Percentiles rank a stretch among this genome's conserved stretches.
phyloP scores from a whole-genome alignment of 2,888 invertebrate genomes.

The Gastrophysa polygoni region DNA sequence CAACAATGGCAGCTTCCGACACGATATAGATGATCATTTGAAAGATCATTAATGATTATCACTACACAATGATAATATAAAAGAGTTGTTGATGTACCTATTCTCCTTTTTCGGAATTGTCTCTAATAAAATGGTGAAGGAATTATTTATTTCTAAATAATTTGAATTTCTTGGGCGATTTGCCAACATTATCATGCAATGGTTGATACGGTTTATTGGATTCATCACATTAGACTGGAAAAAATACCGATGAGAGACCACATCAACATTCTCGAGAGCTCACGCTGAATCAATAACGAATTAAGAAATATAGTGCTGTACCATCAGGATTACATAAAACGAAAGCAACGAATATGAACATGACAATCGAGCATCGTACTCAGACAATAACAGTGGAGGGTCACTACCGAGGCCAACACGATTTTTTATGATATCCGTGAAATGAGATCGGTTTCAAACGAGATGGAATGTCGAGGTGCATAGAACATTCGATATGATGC shows the following conservation, averaged over 20 bases:
- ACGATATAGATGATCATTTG: too few species aligned
- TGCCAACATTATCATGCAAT: neutral
- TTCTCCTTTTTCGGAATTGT: too few species aligned
- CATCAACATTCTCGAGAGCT: neutral
- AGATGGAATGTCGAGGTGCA: slow-evolving; percentile 11
- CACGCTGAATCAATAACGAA: neutral
- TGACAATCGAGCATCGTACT: neutral
- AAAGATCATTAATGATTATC: too few species aligned
- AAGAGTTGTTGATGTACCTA: too few species aligned
- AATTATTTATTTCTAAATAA: too few species aligned
- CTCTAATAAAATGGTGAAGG: too few species aligned
- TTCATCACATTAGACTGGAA: neutral
- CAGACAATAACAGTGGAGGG: neutral
- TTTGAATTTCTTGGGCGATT: too few species aligned
- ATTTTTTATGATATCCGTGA: slow-evolving; percentile 19
- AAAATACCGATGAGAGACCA: neutral
- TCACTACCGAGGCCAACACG: slow-evolving; percentile 1
- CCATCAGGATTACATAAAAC: neutral
- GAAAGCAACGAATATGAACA: neutral
- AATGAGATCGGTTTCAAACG: slow-evolving; percentile 16
- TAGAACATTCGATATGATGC: slow-evolving; percentile 7
- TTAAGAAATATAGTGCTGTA: neutral
- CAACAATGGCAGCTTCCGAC: too few species aligned
- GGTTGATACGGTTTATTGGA: neutral
- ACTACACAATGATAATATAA: too few species aligned